Evolutionary conservation across 23 tunicate genomes (phyloP).

Genomic region (Trididemnum nubilum): DNA sequence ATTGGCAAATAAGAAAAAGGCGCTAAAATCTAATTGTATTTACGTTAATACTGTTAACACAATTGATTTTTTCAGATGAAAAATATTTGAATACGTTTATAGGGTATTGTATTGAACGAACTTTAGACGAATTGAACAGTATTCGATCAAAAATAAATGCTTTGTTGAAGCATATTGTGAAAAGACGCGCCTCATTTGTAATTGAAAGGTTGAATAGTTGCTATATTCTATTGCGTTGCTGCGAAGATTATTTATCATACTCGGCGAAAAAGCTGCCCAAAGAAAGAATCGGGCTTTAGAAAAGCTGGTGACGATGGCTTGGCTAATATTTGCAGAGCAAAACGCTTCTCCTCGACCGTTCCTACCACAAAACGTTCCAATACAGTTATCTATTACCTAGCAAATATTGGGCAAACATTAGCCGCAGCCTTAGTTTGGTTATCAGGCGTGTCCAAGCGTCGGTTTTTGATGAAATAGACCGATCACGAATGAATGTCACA

Average conservation of each 20-base stretch:
- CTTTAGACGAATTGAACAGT: not conserved
- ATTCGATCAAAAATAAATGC: not conserved
- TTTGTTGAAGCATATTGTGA: not conserved
- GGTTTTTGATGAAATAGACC: conserved; percentile 30
- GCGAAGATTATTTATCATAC: not conserved
- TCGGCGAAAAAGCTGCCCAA: not conserved
- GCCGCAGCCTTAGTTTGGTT: conserved; percentile 52
- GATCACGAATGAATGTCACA: not conserved
- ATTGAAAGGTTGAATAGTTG: not conserved
- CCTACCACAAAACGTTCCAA: not conserved
- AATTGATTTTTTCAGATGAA: too few relatives aligned
- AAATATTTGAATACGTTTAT: not conserved
- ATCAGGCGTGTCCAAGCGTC: conserved; percentile 60
- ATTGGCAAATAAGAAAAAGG: too few relatives aligned
- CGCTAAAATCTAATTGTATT: too few relatives aligned
- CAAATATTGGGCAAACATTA: conserved; percentile 70
- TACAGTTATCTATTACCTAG: conserved; percentile 17
- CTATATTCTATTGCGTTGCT: not conserved
- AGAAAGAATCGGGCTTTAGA: not conserved
- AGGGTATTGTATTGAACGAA: too few relatives aligned
- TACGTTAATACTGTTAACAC: too few relatives aligned
- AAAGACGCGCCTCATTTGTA: not conserved
- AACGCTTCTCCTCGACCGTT: not conserved
- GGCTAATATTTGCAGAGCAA: conserved; percentile 38
- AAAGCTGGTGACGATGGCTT: conserved; percentile 1